These are phyloP conservation scores for Plestiodon gilberti DNA, from an alignment of 2,113 vertebrate genomes.

Conservation along the genomic window DNA sequence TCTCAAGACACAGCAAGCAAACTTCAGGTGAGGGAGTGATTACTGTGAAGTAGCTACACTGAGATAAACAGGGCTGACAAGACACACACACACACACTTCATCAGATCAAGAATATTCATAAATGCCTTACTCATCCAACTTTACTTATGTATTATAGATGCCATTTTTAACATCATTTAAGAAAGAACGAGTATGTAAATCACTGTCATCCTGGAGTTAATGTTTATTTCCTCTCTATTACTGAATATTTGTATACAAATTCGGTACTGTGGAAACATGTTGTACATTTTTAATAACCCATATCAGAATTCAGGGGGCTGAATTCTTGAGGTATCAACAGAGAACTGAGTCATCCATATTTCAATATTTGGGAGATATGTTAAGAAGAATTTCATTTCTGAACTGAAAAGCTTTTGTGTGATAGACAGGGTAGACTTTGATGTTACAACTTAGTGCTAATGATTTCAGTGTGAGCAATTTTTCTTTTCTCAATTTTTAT, in stretches of 20 bases:
- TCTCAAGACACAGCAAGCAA: conserved; percentile 6
- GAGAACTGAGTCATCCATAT: too few relatives aligned
- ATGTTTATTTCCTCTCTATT: conserved; percentile 48
- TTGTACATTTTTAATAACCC: conserved; percentile 37
- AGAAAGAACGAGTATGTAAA: conserved; percentile 49
- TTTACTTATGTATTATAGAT: conserved; percentile 39
- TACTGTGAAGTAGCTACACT: conserved; percentile 29
- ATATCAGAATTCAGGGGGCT: not conserved
- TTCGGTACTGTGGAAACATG: not conserved
- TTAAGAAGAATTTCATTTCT: not conserved
- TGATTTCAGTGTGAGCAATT: not conserved
- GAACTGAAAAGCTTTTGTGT: not conserved
- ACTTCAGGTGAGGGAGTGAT: conserved; percentile 7
- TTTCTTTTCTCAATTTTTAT: not conserved
- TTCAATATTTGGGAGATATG: not conserved
- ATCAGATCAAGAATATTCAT: conserved; percentile 50
- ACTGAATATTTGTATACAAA: conserved; percentile 53
- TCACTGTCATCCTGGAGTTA: conserved; percentile 51
- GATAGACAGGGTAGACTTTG: not conserved
- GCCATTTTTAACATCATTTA: conserved; percentile 29
- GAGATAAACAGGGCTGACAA: conserved; percentile 16
- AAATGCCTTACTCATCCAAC: conserved; percentile 35
- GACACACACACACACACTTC: conserved; percentile 43
- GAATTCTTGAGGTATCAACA: too few relatives aligned
- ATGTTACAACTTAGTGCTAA: not conserved